Evolutionary conservation across 1,140 invertebrate species (phyloP).

Genomic region (Saccostrea echinata): DNA sequence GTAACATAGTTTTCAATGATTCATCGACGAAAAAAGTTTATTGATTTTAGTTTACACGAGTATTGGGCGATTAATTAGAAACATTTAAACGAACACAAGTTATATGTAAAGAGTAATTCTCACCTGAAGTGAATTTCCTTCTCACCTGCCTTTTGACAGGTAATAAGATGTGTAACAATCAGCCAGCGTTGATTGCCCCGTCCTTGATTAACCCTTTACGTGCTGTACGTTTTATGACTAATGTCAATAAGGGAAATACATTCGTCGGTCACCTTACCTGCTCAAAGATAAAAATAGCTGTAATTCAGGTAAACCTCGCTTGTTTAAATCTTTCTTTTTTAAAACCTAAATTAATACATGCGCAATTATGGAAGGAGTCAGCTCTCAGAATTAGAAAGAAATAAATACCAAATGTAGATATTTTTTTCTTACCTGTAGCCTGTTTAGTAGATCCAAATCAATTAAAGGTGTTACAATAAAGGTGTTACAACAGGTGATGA

Average conservation of each 20-base stretch:
- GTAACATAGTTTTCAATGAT: background rate
- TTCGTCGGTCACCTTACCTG: background rate
- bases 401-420: background rate
- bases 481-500: background rate
- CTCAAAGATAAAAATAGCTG: constrained; percentile 12
- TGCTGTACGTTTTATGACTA: constrained; percentile 10
- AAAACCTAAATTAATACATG: too few relatives aligned
- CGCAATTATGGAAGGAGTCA: too few relatives aligned
- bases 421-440: background rate
- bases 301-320: background rate
- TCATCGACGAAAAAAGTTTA: background rate
- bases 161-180: constrained; percentile 2
- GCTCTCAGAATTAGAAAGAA: background rate
- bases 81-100: too few relatives aligned
- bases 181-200: background rate
- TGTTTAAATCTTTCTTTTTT: background rate
- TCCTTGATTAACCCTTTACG: constrained; percentile 30
- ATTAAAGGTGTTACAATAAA: background rate
- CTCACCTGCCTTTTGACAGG: constrained; percentile 32
- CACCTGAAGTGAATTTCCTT: background rate
- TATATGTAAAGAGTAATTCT: background rate
- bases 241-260: constrained; percentile 21
- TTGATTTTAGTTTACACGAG: background rate
- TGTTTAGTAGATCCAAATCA: background rate
- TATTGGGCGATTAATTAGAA: background rate